Base-by-base conservation (phyloP, 2,888 invertebrate genomes). In the Phalera bucephala region DNA sequence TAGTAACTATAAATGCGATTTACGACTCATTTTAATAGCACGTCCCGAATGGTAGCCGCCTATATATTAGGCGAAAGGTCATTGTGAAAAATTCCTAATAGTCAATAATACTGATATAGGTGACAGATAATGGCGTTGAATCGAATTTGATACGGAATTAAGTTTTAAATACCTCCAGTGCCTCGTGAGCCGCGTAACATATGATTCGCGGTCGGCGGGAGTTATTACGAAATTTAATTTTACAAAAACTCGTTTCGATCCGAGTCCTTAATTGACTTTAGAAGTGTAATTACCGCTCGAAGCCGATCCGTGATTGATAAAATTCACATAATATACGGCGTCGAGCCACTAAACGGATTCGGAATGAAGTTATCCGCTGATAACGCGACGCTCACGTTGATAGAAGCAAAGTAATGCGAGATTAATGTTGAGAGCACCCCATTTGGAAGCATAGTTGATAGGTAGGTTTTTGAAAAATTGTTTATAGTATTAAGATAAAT, bases 31-130 rank as follows among this genome's bases (percentile, higher is more conserved):
- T 46, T 58, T 48, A 51, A 44, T 38, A 22, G 45, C 33, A 48
- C 26, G 11, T 25, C 32, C 28, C 29, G 38, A 49, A 46, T 52
- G 29, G 42, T 41, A 40, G 39, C 31, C 38, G 28, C 17, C 32
- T 45, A 47, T 32, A 45, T 33, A 47, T 52, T 49, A 47, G 61
- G 64, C 55, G 59, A 64, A 61, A 65, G 62, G 57, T 47, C 36
- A 50, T 54, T 47, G 52, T 46, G 60, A 62, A 63, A 65, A 57
- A 58, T 45, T 45, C 63, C 36, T 53, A 66, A 63, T 52, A 55
- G 58, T 52, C 54, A 45, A 66, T 73, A 73, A 75, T 72, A 54
- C 65, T 65, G 63, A 72, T 64, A 71, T 67, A 77, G 64, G 54
- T 54, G 70, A 72, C 78, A 71, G 72, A 51, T 69, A 68, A 71